Percentiles rank a stretch among this genome's conserved stretches.
These are phyloP conservation scores for Embidobia sp. DNA, from an alignment of 2,888 invertebrate species.

Conservation along the genomic window DNA sequence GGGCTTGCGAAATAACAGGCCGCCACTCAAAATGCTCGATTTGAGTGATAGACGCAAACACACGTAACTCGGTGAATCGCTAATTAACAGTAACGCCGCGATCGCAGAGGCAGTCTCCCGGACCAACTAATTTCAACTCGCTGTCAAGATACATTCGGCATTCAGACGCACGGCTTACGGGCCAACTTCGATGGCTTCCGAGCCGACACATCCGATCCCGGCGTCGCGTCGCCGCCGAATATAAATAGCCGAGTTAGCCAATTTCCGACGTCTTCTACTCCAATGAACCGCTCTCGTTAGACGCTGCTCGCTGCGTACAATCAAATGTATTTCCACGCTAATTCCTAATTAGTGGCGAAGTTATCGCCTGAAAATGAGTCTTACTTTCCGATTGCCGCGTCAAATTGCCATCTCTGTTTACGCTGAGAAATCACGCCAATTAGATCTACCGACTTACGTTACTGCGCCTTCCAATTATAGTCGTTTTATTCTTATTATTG, in stretches of 20 bases:
- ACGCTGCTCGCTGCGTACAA: slow-evolving; percentile 35
- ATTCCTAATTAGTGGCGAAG: slow-evolving; percentile 40
- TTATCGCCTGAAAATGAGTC: slow-evolving; percentile 5
- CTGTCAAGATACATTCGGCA: slow-evolving; percentile 70
- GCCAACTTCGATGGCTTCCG: slow-evolving; percentile 42
- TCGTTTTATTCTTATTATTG: too few species aligned
- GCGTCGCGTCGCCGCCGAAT: slow-evolving; percentile 30
- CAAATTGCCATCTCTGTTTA: slow-evolving; percentile 10
- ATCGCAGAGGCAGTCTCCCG: slow-evolving; percentile 67
- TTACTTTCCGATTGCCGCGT: not conserved
- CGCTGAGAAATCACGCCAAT: not conserved
- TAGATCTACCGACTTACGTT: too few species aligned
- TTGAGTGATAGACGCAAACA: slow-evolving; percentile 63
- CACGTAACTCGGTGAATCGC: slow-evolving; percentile 65
- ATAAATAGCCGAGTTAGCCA: slow-evolving; percentile 54
- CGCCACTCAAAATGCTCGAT: slow-evolving; percentile 56
- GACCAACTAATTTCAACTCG: slow-evolving; percentile 70
- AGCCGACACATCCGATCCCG: slow-evolving; percentile 43
- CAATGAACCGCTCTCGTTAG: slow-evolving; percentile 49
- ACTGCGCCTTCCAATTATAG: too few species aligned
- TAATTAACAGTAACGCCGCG: slow-evolving; percentile 77
- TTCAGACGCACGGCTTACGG: slow-evolving; percentile 71
- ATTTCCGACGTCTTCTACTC: slow-evolving; percentile 53
- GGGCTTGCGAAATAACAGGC: slow-evolving; percentile 54
- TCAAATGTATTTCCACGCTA: slow-evolving; percentile 50